These are phyloP conservation scores for Ceraclea dissimilis DNA, from an alignment of 2,888 invertebrate species.

Conservation along the genomic window DNA sequence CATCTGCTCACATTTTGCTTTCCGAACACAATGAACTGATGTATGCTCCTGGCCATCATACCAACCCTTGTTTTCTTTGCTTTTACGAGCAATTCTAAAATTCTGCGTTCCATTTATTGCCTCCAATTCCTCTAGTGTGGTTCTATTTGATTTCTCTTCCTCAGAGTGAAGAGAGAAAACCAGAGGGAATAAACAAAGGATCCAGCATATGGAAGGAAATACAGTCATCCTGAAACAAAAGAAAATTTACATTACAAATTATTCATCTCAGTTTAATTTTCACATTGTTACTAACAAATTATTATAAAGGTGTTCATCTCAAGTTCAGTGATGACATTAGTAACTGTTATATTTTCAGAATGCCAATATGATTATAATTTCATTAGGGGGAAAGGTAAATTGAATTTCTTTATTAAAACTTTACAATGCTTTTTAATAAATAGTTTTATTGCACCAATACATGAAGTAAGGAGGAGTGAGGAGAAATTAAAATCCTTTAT, in stretches of 20 bases:
- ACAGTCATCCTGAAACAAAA: constrained; percentile 44
- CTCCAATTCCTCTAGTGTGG: constrained; percentile 40
- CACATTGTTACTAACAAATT: too few species aligned
- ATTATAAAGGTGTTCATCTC: too few species aligned
- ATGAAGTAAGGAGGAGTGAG: constrained; percentile 20
- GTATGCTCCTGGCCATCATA: constrained; percentile 53
- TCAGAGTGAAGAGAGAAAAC: constrained; percentile 1
- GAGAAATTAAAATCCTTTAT: constrained; percentile 24
- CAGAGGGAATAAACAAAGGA: not conserved
- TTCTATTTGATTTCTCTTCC: constrained; percentile 26
- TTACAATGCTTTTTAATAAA: not conserved
- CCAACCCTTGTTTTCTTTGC: constrained; percentile 52
- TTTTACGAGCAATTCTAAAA: constrained; percentile 48
- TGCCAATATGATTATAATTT: not conserved
- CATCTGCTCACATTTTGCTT: constrained; percentile 62
- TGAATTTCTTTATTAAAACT: not conserved
- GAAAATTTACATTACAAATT: constrained; percentile 27
- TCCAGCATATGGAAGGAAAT: not conserved
- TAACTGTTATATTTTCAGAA: too few species aligned
- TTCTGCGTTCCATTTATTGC: constrained; percentile 51
- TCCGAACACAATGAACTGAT: constrained; percentile 58
- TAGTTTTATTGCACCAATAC: not conserved
- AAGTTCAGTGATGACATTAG: too few species aligned
- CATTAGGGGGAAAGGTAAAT: too few species aligned
- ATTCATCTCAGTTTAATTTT: too few species aligned